These are phyloP conservation scores for Dioctria linearis DNA, from an alignment of 2,888 invertebrate genomes.

Conservation along the genomic window DNA sequence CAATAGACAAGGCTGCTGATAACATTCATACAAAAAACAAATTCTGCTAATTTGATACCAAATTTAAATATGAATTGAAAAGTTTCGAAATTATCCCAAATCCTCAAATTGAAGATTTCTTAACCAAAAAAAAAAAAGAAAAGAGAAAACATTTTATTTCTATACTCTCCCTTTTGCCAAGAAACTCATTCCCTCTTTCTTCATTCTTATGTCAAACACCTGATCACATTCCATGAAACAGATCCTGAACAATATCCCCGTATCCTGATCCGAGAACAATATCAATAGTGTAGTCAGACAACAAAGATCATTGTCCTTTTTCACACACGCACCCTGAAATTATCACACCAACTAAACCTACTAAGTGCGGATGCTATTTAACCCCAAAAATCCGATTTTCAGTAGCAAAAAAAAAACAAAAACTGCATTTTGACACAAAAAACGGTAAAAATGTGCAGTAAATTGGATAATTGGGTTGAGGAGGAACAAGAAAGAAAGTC, in stretches of 20 bases:
- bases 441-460: constrained; percentile 65
- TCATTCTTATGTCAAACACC: background rate
- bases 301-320: constrained; percentile 58
- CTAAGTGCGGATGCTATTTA: constrained; percentile 45
- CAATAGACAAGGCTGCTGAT: too few relatives aligned
- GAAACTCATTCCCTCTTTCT: too few relatives aligned
- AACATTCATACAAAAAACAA: too few relatives aligned
- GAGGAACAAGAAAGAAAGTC: constrained; percentile 62
- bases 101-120: too few relatives aligned
- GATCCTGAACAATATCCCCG: background rate
- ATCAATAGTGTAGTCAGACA: constrained; percentile 11
- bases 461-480: constrained; percentile 47
- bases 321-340: constrained; percentile 64
- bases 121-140: too few relatives aligned
- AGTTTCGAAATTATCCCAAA: too few relatives aligned
- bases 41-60: too few relatives aligned
- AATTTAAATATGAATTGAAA: too few relatives aligned
- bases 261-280: constrained; percentile 1
- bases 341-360: constrained; percentile 60
- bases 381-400: constrained; percentile 62
- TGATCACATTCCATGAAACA: background rate
- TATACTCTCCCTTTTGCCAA: too few relatives aligned
- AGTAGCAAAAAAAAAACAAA: constrained; percentile 66
- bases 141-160: too few relatives aligned
- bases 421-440: constrained; percentile 67